A percentile compares a stretch with the other conserved stretches of the same genome.
phyloP scores from a whole-genome alignment of 2,797 vertebrate genomes.

The Coccyzus lansbergi region DNA sequence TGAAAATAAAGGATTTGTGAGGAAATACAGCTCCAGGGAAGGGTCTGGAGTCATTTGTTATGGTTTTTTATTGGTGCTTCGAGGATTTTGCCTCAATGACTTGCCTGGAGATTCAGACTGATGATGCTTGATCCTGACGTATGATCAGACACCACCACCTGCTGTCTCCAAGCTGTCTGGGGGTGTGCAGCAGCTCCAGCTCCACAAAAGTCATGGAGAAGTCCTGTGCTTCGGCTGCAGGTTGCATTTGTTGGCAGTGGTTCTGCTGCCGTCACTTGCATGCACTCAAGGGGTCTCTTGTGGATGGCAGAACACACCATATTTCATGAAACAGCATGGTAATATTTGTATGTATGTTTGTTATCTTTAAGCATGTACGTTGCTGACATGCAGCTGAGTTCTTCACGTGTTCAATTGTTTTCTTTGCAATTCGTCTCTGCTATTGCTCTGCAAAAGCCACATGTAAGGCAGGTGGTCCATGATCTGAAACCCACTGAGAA shows the following conservation, averaged over 20 bases:
- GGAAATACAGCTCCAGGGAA: background rate
- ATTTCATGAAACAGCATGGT: too few relatives aligned
- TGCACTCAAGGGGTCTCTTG: too few relatives aligned
- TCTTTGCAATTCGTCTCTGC: background rate
- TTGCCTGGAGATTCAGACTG: background rate
- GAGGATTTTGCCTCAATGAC: background rate
- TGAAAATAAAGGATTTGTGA: background rate
- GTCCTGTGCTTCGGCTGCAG: background rate
- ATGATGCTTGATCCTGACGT: accelerated
- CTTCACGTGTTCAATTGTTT: too few relatives aligned
- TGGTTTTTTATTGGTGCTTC: accelerated
- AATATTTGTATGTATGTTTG: too few relatives aligned
- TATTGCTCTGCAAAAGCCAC: background rate
- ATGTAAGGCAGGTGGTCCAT: background rate
- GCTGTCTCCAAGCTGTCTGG: accelerated
- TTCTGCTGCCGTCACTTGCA: background rate
- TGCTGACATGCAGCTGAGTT: too few relatives aligned
- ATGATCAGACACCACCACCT: accelerated
- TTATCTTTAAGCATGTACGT: too few relatives aligned
- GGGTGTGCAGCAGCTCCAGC: background rate
- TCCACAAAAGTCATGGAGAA: accelerated
- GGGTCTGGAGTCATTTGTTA: accelerated
- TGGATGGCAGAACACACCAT: too few relatives aligned
- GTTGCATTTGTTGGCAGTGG: background rate
- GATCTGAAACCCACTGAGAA: conserved; percentile 15